These are phyloP conservation scores for Trichechus manatus DNA, from an alignment of 2,113 vertebrate species.

Conservation along the genomic window DNA sequence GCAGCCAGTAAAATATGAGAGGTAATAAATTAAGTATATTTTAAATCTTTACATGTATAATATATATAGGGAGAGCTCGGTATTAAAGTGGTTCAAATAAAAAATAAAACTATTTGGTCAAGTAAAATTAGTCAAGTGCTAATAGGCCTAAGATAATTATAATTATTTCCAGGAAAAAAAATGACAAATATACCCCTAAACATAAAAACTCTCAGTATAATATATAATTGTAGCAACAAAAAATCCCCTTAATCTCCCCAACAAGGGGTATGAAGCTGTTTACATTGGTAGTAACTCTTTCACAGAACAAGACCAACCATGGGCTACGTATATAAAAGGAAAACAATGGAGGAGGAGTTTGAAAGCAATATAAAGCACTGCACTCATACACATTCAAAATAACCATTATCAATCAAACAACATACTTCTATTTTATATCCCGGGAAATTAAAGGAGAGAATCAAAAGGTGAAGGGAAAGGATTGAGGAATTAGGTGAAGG, in stretches of 20 bases:
- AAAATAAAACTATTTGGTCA: neutral
- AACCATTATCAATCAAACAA: neutral
- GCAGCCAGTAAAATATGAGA: neutral
- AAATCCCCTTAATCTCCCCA: neutral
- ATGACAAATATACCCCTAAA: neutral
- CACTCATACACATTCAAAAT: neutral
- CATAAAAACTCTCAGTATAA: neutral
- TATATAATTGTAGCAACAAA: neutral
- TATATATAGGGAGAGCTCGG: neutral
- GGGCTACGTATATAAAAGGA: neutral
- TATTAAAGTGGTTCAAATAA: neutral
- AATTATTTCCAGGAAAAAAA: constrained; percentile 13
- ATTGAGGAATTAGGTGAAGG: neutral
- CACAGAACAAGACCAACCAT: neutral
- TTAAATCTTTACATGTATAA: neutral
- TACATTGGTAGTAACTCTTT: neutral
- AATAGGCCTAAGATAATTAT: neutral
- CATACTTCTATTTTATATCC: neutral
- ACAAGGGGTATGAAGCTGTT: neutral
- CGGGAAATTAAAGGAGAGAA: neutral
- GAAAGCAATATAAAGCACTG: neutral
- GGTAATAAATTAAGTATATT: neutral
- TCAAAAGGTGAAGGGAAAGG: neutral
- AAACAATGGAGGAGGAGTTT: neutral
- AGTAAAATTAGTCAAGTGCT: neutral